Evolutionary conservation across 2,797 vertebrate genomes (phyloP).

Genomic region (Luscinia luscinia): DNA sequence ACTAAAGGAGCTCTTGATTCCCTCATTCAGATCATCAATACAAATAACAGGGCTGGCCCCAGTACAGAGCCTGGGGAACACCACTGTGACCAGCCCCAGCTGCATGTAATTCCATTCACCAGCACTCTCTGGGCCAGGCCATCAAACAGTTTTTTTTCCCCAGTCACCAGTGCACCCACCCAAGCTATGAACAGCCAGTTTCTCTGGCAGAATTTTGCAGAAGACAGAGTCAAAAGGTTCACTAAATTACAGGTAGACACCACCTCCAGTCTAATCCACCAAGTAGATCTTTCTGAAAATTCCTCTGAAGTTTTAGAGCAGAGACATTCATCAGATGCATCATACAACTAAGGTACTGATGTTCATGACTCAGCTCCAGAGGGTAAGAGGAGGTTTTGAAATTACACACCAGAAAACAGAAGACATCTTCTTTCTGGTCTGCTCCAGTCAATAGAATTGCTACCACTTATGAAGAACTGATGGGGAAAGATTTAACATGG

Average conservation of each 20-base stretch:
- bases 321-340: background rate
- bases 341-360: background rate
- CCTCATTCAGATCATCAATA: background rate
- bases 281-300: background rate
- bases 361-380: background rate
- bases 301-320: background rate
- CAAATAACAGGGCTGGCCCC: background rate
- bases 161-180: background rate
- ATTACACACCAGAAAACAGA: background rate
- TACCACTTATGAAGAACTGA: background rate
- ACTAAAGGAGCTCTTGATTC: background rate
- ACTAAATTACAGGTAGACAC: background rate
- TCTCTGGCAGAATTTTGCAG: background rate
- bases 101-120: background rate
- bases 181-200: background rate
- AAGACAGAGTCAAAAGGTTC: background rate
- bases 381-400: background rate
- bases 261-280: background rate
- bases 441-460: background rate
- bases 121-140: background rate
- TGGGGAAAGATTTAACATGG: background rate
- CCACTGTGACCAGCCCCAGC: background rate
- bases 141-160: background rate
- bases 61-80: background rate
- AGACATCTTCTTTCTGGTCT: background rate